Conservation (phyloP, 2,797 vertebrate species). For the Australoheros facetus region DNA sequence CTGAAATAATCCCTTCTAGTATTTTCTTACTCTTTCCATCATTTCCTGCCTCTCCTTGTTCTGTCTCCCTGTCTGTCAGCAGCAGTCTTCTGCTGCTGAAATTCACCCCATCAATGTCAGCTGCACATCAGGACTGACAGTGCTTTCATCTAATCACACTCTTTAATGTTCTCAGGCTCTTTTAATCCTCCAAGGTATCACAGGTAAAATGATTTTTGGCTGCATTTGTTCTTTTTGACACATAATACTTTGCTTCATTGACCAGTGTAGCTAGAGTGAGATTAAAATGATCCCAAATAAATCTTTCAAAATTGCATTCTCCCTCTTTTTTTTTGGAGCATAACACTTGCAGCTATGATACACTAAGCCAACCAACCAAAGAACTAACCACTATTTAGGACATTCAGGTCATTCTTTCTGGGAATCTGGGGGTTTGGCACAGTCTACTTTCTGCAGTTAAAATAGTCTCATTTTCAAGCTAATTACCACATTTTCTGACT, state of each 20-base stretch:
- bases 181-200: slow-evolving; percentile 24
- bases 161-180: slow-evolving; percentile 48
- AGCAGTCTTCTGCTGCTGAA: slow-evolving; percentile 39
- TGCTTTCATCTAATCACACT: slow-evolving; percentile 55
- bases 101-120: slow-evolving; percentile 57
- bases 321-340: background rate
- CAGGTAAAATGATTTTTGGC: slow-evolving; percentile 41
- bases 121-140: slow-evolving; percentile 42
- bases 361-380: background rate
- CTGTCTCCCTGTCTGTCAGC: slow-evolving; percentile 42
- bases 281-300: slow-evolving; percentile 35
- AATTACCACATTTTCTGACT: background rate
- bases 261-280: slow-evolving; percentile 20
- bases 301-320: slow-evolving; percentile 17
- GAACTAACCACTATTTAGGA: background rate
- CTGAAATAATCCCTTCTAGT: slow-evolving; percentile 41
- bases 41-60: slow-evolving; percentile 36
- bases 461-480: background rate
- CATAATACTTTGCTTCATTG: slow-evolving; percentile 52
- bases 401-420: background rate
- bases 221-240: slow-evolving; percentile 61
- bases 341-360: background rate
- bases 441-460: background rate
- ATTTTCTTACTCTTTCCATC: slow-evolving; percentile 30
- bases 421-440: background rate